Evolutionary conservation across 2,888 invertebrate species (phyloP).

Genomic region (Galerucella calmariensis): DNA sequence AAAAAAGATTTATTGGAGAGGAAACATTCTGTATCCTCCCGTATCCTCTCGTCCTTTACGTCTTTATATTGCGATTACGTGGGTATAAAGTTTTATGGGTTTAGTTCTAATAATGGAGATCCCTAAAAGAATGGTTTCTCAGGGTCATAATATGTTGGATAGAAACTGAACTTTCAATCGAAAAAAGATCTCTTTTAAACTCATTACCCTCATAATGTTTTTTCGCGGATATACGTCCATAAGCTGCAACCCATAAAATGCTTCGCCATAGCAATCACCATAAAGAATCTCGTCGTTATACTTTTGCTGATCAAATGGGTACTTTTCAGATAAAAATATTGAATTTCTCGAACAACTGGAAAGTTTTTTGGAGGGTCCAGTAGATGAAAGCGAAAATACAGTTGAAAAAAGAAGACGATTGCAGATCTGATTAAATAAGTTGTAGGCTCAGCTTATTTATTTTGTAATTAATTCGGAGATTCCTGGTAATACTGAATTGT

Average conservation of each 20-base stretch:
- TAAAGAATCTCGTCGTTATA: not conserved
- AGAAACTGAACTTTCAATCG: not conserved
- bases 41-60: not conserved
- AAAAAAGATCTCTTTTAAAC: slow-evolving; percentile 6
- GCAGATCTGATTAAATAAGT: too few relatives aligned
- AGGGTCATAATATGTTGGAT: not conserved
- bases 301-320: too few relatives aligned
- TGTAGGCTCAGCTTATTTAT: too few relatives aligned
- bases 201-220: slow-evolving; percentile 4
- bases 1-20: not conserved
- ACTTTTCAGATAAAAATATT: too few relatives aligned
- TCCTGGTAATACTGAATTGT: too few relatives aligned
- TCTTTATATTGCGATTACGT: slow-evolving; percentile 6
- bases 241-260: not conserved
- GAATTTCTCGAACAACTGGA: too few relatives aligned
- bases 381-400: too few relatives aligned
- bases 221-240: not conserved
- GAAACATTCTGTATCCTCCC: not conserved
- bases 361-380: too few relatives aligned
- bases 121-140: not conserved
- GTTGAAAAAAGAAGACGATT: too few relatives aligned
- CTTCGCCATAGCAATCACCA: not conserved
- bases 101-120: not conserved
- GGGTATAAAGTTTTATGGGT: slow-evolving; percentile 8
- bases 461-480: too few relatives aligned